Evolutionary conservation across 92 coral and sea anemone genomes (phyloP), one percentile per base, ranked within the genome.

Genomic region (Galaxea fascicularis): DNA sequence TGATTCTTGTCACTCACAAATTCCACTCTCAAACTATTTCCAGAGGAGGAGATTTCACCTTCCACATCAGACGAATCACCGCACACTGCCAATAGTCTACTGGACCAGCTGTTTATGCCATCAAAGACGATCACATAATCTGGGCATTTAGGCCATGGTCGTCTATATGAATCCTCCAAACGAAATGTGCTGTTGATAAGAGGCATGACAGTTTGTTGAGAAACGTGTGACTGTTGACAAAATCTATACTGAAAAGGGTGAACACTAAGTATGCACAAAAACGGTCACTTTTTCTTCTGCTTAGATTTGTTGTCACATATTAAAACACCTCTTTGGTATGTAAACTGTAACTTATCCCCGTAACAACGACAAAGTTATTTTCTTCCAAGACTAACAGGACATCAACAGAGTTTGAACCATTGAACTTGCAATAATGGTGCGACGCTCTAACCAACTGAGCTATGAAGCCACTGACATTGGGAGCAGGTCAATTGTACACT

Each of bases 21-120:
- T 90, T 89, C 91, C 24, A 94, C 76, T 60, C 94, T 94, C 92
- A 96, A 68, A 12, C 76, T 82, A 76, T 91, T 91, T 21, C 84
- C 52, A 24, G 88, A 78, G 5, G 98, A 86, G 45, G 41, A 14
- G 11, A 96, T 74, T 76, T 90, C 73, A 18, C 85, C 66, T 28
- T 79, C 66, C 63, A 77, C 51, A 4, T 57, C 95, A 0, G 75
- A 73, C 16, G 80, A 64, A 31, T 89, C 62, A 24, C 93, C 94
- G 76, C 99, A 96, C 79, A 85, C 86, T 35, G 86, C 81, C 26
- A 56, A 27, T 30, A 94, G 87, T 3, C 64, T 60, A 4, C 65
- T 30, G 12, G 95, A 88, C 99, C 99, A 96, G 65, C 95, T 89
- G 69, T 83, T 91, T n/a, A 73, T 71, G 30, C 99, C 99, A 59